Conservation (phyloP, 2,113 vertebrate species). For the Copsychus sechellarum region DNA sequence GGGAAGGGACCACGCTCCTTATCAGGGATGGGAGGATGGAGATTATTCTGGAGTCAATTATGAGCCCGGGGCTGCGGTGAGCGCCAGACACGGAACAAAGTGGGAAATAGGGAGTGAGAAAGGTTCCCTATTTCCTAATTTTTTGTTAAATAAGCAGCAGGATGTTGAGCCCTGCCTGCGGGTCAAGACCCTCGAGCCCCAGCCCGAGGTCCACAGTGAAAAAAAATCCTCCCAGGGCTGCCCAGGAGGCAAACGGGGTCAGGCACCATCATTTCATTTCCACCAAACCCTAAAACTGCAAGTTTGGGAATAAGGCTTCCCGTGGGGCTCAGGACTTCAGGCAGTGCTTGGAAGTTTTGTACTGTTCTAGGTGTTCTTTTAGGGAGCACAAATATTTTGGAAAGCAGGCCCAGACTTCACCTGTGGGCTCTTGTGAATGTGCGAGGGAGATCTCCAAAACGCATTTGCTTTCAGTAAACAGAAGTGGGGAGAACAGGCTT, state of each 20-base stretch:
- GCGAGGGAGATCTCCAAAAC: neutral
- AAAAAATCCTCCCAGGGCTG: neutral
- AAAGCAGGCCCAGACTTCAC: neutral
- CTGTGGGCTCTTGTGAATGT: neutral
- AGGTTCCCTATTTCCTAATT: neutral
- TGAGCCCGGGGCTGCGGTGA: rapidly evolving
- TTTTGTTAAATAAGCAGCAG: neutral
- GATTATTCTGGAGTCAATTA: neutral
- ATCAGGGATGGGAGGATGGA: neutral
- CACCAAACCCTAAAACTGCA: neutral
- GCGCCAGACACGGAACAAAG: rapidly evolving
- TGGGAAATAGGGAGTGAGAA: neutral
- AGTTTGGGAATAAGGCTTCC: neutral
- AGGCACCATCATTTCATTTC: neutral
- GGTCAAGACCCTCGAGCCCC: neutral
- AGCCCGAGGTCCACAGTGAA: rapidly evolving
- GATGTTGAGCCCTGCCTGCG: neutral
- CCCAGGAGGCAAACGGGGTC: neutral
- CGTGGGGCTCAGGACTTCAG: neutral
- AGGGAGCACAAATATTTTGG: neutral
- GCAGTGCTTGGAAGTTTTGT: neutral
- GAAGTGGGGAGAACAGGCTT: no score
- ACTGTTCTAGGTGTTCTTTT: neutral
- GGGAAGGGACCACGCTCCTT: neutral
- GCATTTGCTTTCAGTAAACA: neutral